Base-by-base conservation (phyloP, 2,113 vertebrate genomes). In the Zonotrichia leucophrys region DNA sequence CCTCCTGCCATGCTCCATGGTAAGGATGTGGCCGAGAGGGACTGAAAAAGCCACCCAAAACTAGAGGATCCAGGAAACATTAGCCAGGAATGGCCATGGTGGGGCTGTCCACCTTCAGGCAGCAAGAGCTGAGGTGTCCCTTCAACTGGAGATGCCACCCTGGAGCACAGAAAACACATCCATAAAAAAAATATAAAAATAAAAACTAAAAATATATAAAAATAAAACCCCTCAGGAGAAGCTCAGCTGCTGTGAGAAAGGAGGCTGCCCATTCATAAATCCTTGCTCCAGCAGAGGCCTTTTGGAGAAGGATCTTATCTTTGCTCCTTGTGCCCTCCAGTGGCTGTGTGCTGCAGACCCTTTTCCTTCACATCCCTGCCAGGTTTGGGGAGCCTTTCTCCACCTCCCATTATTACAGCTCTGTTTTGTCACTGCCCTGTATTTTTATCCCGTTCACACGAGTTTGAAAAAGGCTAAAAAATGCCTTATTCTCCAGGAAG, bases 51-150 rank as follows among this genome's bases (percentile, higher is more conserved):
- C 15, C 14, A 44, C 24, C 20, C 28, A 69, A 11, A 27, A 19
- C 25, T 27, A 20, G n/a, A n/a, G 37, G 27, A 64, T 11, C 14
- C 4, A 5, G 60, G 69, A 72, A 63, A 50, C 0, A 1, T 24
- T 28, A 79, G 19, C 21, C 2, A 2, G 60, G 18, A 87, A 44
- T 5, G 1, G 1, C 31, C 3, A 0, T 58, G 2, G 2, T 10
- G 23, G 17, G 24, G 21, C 62, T 83, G 53, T 55, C 30, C 12
- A 72, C 33, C 39, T 58, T 63, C 66, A 63, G 37, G 37, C 58
- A 56, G 30, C 62, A 39, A 35, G 52, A 70, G 27, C 0, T 30
- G 39, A 72, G 4, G 21, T 33, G 49, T 56, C 30, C 9, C 12
- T 94, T 73, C 73, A 69, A 7, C 12, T 62, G 30, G 7, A 46